Evolutionary conservation across 2,888 invertebrate genomes (phyloP).

Genomic region (Acanthosepion esculentum): DNA sequence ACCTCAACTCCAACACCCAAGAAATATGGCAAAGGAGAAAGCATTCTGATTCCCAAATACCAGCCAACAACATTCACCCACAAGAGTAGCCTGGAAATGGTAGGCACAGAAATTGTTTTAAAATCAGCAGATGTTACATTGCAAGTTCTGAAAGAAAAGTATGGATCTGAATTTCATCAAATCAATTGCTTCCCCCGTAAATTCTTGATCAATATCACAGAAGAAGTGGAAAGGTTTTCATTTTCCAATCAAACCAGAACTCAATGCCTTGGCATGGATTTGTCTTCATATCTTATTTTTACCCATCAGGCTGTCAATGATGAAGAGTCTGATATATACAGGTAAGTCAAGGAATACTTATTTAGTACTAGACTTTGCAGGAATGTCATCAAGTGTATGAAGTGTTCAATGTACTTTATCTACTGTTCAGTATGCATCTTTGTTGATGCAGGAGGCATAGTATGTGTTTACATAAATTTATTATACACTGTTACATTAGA

Average conservation of each 20-base stretch:
- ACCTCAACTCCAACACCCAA: background rate
- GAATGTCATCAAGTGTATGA: too few relatives aligned
- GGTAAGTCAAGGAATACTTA: background rate
- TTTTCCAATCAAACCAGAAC: background rate
- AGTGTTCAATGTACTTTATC: too few relatives aligned
- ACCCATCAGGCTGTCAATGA: background rate
- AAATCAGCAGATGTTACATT: constrained; percentile 49
- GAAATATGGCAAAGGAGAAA: background rate
- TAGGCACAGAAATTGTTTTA: background rate
- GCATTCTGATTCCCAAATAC: background rate
- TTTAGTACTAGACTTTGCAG: too few relatives aligned
- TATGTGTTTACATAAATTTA: too few relatives aligned
- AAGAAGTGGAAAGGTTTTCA: constrained; percentile 43
- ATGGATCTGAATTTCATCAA: constrained; percentile 53
- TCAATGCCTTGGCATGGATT: background rate
- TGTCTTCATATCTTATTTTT: background rate
- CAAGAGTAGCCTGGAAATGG: background rate
- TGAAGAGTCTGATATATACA: background rate
- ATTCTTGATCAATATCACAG: constrained; percentile 59
- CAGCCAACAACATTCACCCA: background rate
- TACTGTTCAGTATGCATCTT: too few relatives aligned
- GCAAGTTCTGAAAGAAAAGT: constrained; percentile 50
- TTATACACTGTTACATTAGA: too few relatives aligned
- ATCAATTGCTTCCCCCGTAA: constrained; percentile 59
- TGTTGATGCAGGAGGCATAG: too few relatives aligned